A percentile compares a stretch with the other conserved stretches of the same genome.
Conservation (phyloP, 1,140 invertebrate species). For the Trachelipus rathkii region DNA sequence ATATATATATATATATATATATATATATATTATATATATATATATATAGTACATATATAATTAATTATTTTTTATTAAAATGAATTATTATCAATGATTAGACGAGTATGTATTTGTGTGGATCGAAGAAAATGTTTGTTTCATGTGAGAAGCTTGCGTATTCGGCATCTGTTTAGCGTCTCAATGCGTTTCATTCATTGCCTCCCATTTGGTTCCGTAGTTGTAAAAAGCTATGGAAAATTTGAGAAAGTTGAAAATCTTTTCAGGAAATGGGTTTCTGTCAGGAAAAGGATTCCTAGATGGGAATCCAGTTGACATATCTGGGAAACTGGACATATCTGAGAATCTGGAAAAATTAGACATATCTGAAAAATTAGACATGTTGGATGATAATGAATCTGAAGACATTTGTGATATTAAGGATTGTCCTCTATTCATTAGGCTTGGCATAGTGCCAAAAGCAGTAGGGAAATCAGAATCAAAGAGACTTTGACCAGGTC, state of each 20-base stretch:
- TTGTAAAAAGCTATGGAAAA: constrained; percentile 13
- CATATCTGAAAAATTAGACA: constrained; percentile 33
- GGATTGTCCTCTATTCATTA: constrained; percentile 37
- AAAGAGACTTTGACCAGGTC: constrained; percentile 24
- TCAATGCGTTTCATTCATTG: neutral
- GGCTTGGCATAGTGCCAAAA: constrained; percentile 35
- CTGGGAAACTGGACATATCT: constrained; percentile 36
- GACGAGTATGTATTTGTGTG: constrained; percentile 32
- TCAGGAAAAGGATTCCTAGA: neutral
- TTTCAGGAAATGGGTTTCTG: neutral
- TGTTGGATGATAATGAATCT: constrained; percentile 36
- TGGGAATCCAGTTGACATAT: constrained; percentile 18
- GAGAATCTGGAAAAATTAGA: constrained; percentile 35
- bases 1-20: constrained; percentile 8
- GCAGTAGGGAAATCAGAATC: constrained; percentile 31
- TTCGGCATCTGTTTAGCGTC: constrained; percentile 20
- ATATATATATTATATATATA: constrained; percentile 3
- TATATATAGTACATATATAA: neutral
- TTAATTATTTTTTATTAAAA: constrained; percentile 27
- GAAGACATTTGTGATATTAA: constrained; percentile 43
- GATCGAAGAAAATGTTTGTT: constrained; percentile 27
- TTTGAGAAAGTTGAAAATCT: constrained; percentile 9
- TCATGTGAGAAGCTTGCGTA: constrained; percentile 8
- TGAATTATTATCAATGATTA: constrained; percentile 29
- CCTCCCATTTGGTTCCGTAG: neutral